Evolutionary conservation across 1,140 invertebrate genomes (phyloP), one percentile per base, ranked within the genome.

Genomic region (Lucilia cuprina): DNA sequence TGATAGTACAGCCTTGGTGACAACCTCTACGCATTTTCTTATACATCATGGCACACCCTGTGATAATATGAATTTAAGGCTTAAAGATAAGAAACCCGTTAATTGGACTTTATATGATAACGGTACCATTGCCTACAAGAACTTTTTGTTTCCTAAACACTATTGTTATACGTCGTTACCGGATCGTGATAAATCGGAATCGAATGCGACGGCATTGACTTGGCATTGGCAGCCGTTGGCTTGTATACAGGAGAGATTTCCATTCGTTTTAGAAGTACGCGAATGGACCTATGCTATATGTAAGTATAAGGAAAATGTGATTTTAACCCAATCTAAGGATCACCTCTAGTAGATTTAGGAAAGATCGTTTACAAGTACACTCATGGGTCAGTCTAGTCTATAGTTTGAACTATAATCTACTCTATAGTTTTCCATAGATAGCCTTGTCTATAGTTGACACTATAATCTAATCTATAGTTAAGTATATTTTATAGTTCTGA

Each of bases 241-340:
- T 50, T 90, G 89, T 41, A 85, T 85, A 5, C 87, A 86, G 1
- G 86, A 90, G 41, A 88, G 88, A 70, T 84, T 90, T 0, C 86
- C 85, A 8, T 90, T 90, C 49, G 83, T 85, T 0, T 83, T 90
- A 65, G 89, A 87, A 17, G 87, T 88, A 0, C 85, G 85, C 10
- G 89, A 90, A 19, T 90, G 89, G 89, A 90, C 89, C 35, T 90
- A 90, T 84, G 89, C 89, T 34, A 88, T 88, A 83, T 90, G 89
- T 90, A 83, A 89, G 89, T 85, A 65, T n/a, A n/a, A n/a, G n/a
- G n/a, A 25, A 74, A 74, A 35, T 41, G 25, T 30, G 25, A 30
- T 30, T 30, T 30, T 1, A 30, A 30, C 25, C 25, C 25, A 30
- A 30, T 30, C 25, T n/a, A n/a, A n/a, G n/a, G n/a, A n/a, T n/a